phyloP scores from a whole-genome alignment of 2,113 vertebrate genomes.

The Dasyurus viverrinus region DNA sequence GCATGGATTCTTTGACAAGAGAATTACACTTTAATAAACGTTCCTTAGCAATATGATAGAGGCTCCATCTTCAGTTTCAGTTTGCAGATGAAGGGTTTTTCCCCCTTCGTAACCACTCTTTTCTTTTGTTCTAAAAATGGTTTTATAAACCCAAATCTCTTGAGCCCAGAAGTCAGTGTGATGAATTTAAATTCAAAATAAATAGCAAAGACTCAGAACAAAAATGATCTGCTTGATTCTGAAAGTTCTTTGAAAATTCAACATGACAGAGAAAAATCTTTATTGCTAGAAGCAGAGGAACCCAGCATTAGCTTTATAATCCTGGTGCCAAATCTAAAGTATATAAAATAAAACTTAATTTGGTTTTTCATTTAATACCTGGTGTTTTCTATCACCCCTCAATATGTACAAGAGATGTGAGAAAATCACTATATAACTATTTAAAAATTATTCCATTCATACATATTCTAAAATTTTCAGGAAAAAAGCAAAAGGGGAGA shows the following conservation, averaged over 20 bases:
- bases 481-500: not conserved
- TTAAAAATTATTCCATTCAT: slow-evolving; percentile 58
- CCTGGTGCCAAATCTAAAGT: slow-evolving; percentile 71
- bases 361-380: slow-evolving; percentile 80
- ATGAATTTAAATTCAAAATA: slow-evolving; percentile 79
- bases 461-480: slow-evolving; percentile 33
- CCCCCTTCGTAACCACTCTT: slow-evolving; percentile 29
- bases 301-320: slow-evolving; percentile 74
- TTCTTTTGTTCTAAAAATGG: slow-evolving; percentile 61
- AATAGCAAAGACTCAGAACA: slow-evolving; percentile 64
- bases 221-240: slow-evolving; percentile 75
- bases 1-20: slow-evolving; percentile 44
- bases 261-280: slow-evolving; percentile 82
- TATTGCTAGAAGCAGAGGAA: slow-evolving; percentile 70
- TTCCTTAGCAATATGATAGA: slow-evolving; percentile 64
- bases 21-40: slow-evolving; percentile 59
- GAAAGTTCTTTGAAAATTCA: slow-evolving; percentile 77
- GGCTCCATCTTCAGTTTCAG: slow-evolving; percentile 67
- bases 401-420: slow-evolving; percentile 50
- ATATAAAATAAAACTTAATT: slow-evolving; percentile 76
- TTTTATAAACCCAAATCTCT: slow-evolving; percentile 47
- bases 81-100: slow-evolving; percentile 59
- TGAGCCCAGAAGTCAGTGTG: slow-evolving; percentile 55
- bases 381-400: slow-evolving; percentile 80
- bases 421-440: slow-evolving; percentile 36